Base-by-base conservation (phyloP, 2,888 invertebrate genomes). In the Polylopha cassiicola region DNA sequence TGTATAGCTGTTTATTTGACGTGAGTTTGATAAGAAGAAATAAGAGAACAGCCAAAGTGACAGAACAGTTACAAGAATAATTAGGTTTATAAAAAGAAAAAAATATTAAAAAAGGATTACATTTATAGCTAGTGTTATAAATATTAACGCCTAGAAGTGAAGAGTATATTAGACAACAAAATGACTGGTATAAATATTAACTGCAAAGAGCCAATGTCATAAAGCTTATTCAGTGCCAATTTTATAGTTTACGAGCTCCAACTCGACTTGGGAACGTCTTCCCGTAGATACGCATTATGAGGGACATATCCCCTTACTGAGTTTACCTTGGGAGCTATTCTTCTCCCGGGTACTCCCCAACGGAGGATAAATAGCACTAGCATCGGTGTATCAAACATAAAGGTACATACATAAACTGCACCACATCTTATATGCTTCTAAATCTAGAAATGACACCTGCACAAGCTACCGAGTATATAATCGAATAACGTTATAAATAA, bases 251-350 rank as follows among this genome's bases (percentile, higher is more conserved):
- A 14, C 36, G 21, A 44, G 27, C 41, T 30, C 32, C 38, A 28
- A 27, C 43, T 31, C 28, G 37, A 23, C 31, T 43, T 46, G 46
- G 46, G 39, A 38, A 44, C 36, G 36, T 49, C 43, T 44, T 45
- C 36, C 36, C 39, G 26, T 45, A 30, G 37, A 42, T 39, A 44
- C 31, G 27, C 42, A 37, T 42, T 50, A 45, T 39, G 45, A 50
- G 51, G 44, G 48, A 48, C 43, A 37, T 42, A 43, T 47, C 42
- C 49, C 51, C 57, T 53, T 61, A 67, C 65, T 20, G 39, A 15
- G 62, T 59, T 65, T 66, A 48, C 61, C 70, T 61, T 59, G 72
- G 73, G 73, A 74, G 55, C 63, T 58, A 69, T 77, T 68, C 66
- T 65, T 69, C 65, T 58, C 51, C 43, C 46, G 48, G 55, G 58